Base-by-base conservation (phyloP, 2,888 invertebrate genomes). In the Aethes cnicana region DNA sequence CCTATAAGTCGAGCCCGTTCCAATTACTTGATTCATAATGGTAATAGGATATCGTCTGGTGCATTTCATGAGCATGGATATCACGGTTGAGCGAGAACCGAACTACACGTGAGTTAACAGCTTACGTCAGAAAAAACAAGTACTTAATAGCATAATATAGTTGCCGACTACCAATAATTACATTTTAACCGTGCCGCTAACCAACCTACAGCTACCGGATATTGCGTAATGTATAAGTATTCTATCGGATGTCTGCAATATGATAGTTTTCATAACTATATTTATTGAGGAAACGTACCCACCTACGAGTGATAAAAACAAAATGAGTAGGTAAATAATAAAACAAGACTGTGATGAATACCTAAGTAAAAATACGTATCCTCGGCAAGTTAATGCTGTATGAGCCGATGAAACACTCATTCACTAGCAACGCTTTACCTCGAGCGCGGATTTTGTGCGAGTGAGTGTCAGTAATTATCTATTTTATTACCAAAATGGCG, bases 401-500 rank as follows among this genome's bases (percentile, higher is more conserved):
- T 32, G 17, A n/a, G 21, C 32, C 4, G 39, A 37, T n/a, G n/a
- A n/a, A n/a, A n/a, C n/a, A n/a, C n/a, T n/a, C n/a, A n/a, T n/a
- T n/a, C n/a, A n/a, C n/a, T n/a, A n/a, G n/a, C n/a, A n/a, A 32
- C 44, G 21, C 35, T 33, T 37, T 47, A 48, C 43, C 32, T 48
- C 36, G 33, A 54, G 49, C 49, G 33, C 49, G 49, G 50, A 54
- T 41, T 41, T 46, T 49, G 32, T 26, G 47, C 47, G 46, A 35
- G 39, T 47, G 41, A 47, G 41, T 47, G 56, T 53, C 50, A 47
- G 53, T 63, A 65, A 65, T 69, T 69, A 73, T 64, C 55, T 62
- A 66, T 68, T 72, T 68, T 72, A 72, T 69, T 66, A 71, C 66
- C 77, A 82, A 81, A 81, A 83, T 81, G 81, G 79, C 80, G 77